Conservation (phyloP, 2,113 vertebrate species). For the Arothron firmamentum region DNA sequence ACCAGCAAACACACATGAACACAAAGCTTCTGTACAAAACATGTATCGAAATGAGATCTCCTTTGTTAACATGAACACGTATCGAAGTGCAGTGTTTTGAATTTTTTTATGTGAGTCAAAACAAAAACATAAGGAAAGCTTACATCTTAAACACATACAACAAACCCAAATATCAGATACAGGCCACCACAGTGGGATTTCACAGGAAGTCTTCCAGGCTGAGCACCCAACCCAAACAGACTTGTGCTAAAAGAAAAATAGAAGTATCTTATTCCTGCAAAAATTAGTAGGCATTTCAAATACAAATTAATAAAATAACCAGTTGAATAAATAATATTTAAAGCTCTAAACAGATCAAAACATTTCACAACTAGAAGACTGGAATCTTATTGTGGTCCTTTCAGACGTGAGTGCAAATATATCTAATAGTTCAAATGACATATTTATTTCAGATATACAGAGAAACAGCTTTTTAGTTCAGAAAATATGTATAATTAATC, state of each 20-base stretch:
- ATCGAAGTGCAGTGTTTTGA: too few relatives aligned
- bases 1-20: constrained; percentile 27
- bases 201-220: too few relatives aligned
- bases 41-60: too few relatives aligned
- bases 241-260: too few relatives aligned
- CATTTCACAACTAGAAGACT: background rate
- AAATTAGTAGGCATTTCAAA: background rate
- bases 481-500: constrained; percentile 18
- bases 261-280: too few relatives aligned
- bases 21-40: background rate
- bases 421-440: constrained; percentile 17
- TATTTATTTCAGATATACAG: constrained; percentile 17
- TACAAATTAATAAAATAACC: background rate
- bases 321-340: background rate
- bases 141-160: background rate
- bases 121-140: too few relatives aligned
- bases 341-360: background rate
- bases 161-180: too few relatives aligned
- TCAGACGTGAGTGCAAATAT: constrained; percentile 21
- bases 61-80: too few relatives aligned
- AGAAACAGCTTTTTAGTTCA: constrained; percentile 22
- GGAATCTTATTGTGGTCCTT: background rate
- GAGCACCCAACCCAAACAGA: too few relatives aligned
- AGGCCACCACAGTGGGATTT: too few relatives aligned
- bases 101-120: too few relatives aligned